Evolutionary conservation across 1,140 invertebrate genomes (phyloP).

Genomic region (Drosophila pallidifrons): DNA sequence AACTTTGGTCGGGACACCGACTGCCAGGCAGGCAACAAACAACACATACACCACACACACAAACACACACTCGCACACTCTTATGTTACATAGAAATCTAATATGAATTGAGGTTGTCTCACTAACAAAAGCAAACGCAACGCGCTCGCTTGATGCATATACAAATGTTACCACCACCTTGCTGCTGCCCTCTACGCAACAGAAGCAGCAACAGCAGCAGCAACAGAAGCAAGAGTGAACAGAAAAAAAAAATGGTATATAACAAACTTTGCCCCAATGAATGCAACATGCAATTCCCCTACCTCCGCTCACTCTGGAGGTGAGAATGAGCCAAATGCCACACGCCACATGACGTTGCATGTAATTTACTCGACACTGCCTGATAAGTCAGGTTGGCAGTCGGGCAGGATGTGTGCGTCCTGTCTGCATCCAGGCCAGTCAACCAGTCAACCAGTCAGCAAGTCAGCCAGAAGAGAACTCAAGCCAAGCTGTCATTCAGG

Average conservation of each 20-base stretch:
- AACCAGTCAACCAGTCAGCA: conserved; percentile 39
- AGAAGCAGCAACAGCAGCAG: conserved; percentile 9
- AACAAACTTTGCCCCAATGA: conserved; percentile 67
- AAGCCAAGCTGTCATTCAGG: conserved; percentile 71
- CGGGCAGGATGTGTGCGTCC: conserved; percentile 67
- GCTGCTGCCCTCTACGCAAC: conserved; percentile 61
- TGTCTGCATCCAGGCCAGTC: conserved; percentile 75
- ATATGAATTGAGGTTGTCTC: conserved; percentile 84
- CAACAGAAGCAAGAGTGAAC: conserved; percentile 31
- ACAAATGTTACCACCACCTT: conserved; percentile 69
- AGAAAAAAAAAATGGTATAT: background rate
- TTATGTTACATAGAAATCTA: conserved; percentile 70
- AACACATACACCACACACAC: conserved; percentile 60
- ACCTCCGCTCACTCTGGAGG: conserved; percentile 37
- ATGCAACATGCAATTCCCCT: conserved; percentile 56
- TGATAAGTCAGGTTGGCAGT: conserved; percentile 38
- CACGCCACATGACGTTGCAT: conserved; percentile 82
- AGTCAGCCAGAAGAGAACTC: conserved; percentile 33
- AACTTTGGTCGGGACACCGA: conserved; percentile 63
- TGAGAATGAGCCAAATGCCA: conserved; percentile 79
- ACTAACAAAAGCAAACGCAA: conserved; percentile 79
- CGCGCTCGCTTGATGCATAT: conserved; percentile 55
- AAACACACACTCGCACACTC: conserved; percentile 50
- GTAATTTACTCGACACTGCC: conserved; percentile 72
- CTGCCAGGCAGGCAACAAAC: conserved; percentile 53